Evolutionary conservation across 2,113 vertebrate species (phyloP).

Genomic region (Labeo rohita): DNA sequence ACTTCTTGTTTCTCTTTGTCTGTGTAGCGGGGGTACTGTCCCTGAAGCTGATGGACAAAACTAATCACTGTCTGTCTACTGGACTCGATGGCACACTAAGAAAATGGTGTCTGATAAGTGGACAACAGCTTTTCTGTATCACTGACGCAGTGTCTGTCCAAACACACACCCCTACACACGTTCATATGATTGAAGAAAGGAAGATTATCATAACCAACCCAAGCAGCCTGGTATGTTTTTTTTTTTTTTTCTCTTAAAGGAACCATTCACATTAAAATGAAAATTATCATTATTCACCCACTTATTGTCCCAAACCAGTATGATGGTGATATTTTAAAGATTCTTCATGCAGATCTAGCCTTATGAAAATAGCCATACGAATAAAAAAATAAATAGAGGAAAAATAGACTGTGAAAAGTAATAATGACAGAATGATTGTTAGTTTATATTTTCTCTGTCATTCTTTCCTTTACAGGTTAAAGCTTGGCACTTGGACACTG

Average conservation of each 20-base stretch:
- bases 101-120: slow-evolving; percentile 75
- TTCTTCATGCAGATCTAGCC: not conserved
- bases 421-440: not conserved
- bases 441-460: not conserved
- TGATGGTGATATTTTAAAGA: no score
- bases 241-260: not conserved
- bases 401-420: not conserved
- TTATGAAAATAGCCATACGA: no score
- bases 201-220: slow-evolving; percentile 67
- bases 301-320: not conserved
- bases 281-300: not conserved
- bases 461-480: slow-evolving; percentile 68
- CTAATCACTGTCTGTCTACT: slow-evolving; percentile 73
- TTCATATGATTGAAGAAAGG: slow-evolving; percentile 69
- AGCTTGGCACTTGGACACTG: slow-evolving; percentile 74
- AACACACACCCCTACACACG: slow-evolving; percentile 59
- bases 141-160: slow-evolving; percentile 56
- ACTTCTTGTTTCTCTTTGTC: not conserved
- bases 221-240: slow-evolving; percentile 69
- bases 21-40: slow-evolving; percentile 73
- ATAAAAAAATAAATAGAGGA: no score
- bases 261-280: not conserved
- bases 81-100: slow-evolving; percentile 74
- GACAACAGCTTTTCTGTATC: slow-evolving; percentile 71
- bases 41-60: slow-evolving; percentile 65